Conservation (phyloP, 2,113 vertebrate species). For the Calyptommatus sinebrachiatus region DNA sequence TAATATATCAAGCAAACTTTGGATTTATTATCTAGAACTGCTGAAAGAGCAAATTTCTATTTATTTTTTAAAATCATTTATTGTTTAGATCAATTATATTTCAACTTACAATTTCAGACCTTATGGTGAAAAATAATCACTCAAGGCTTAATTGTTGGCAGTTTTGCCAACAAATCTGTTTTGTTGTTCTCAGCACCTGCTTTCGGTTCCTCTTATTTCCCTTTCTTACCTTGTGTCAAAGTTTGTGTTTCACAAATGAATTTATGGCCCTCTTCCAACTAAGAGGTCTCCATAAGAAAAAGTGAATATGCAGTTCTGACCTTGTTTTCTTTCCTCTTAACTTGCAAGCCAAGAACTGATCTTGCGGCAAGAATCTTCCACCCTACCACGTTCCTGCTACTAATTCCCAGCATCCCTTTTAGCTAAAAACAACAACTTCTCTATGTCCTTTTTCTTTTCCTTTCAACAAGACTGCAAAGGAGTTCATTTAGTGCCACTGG, state of each 20-base stretch:
- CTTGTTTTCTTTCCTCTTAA: neutral
- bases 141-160: neutral
- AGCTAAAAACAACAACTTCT: slow-evolving; percentile 12
- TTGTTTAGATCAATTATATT: neutral
- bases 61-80: neutral
- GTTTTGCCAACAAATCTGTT: neutral
- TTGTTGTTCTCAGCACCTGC: neutral
- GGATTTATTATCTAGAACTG: neutral
- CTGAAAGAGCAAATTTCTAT: neutral
- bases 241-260: neutral
- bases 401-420: neutral
- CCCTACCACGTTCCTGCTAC: neutral
- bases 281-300: neutral
- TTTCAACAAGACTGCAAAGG: slow-evolving; percentile 55
- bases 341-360: slow-evolving; percentile 5
- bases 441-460: neutral
- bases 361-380: neutral
- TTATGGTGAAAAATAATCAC: neutral
- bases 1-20: neutral
- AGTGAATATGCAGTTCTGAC: neutral
- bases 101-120: neutral
- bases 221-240: neutral
- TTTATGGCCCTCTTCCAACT: neutral
- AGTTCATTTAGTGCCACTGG: slow-evolving; percentile 59
- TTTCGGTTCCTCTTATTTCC: neutral